Conservation (phyloP, 2,113 vertebrate genomes). For the Lichenostomus cassidix region DNA sequence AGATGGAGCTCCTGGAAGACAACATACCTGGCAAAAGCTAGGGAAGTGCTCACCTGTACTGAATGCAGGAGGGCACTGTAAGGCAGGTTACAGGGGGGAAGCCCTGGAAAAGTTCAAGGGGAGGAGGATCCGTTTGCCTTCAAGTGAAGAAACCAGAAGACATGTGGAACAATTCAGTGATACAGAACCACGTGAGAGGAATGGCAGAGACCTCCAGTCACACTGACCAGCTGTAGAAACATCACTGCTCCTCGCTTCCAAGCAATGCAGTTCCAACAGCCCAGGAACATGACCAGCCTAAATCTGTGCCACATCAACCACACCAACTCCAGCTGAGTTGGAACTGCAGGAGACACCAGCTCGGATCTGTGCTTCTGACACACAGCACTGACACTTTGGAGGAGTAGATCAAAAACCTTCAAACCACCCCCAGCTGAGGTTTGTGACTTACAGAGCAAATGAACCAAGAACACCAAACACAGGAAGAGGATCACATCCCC, state of each 20-base stretch:
- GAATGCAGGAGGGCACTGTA: neutral
- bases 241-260: neutral
- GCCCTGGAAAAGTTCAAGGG: neutral
- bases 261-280: fast-evolving
- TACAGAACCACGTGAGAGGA: neutral
- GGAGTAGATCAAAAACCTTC: neutral
- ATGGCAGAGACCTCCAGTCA: fast-evolving
- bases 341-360: neutral
- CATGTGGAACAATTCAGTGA: fast-evolving
- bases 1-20: neutral
- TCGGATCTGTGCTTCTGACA: neutral
- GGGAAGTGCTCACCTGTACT: neutral
- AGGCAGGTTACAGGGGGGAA: neutral
- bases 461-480: neutral
- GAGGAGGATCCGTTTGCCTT: neutral
- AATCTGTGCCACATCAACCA: neutral
- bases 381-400: neutral
- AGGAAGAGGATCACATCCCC: neutral
- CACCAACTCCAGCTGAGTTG: fast-evolving
- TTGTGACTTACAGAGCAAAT: neutral
- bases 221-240: neutral
- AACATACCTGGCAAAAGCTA: fast-evolving
- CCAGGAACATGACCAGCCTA: neutral
- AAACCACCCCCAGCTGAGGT: neutral
- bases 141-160: neutral